phyloP scores from a whole-genome alignment of 2,797 vertebrate genomes.

The Gymnodraco acuticeps region DNA sequence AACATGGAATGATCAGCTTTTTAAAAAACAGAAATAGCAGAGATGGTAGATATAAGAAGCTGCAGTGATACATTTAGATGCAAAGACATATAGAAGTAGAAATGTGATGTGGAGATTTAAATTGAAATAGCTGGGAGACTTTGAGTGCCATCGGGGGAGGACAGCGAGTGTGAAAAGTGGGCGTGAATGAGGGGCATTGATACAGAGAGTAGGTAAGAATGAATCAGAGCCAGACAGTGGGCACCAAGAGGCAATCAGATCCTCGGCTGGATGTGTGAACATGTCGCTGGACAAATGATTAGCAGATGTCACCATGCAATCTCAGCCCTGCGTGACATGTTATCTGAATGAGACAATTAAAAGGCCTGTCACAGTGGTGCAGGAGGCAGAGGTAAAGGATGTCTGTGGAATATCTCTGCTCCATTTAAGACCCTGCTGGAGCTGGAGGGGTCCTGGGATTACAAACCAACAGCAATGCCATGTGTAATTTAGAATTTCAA shows the following conservation, averaged over 20 bases:
- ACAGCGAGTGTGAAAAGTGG: conserved; percentile 36
- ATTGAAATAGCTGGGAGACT: conserved; percentile 48
- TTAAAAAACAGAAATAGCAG: neutral
- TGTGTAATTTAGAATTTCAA: conserved; percentile 13
- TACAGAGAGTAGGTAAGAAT: conserved; percentile 62
- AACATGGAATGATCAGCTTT: conserved; percentile 12
- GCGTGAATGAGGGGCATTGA: conserved; percentile 46
- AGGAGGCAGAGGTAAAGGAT: conserved; percentile 3
- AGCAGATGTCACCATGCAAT: conserved; percentile 53
- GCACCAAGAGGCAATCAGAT: conserved; percentile 26
- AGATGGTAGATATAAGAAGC: conserved; percentile 2
- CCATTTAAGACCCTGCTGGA: conserved; percentile 21
- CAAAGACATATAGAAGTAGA: conserved; percentile 24
- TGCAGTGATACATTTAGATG: conserved; percentile 14
- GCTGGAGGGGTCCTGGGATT: neutral
- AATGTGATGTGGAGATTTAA: conserved; percentile 44
- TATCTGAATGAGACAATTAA: conserved; percentile 64
- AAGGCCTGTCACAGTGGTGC: conserved; percentile 38
- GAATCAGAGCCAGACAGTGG: conserved; percentile 26
- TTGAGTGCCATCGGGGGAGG: conserved; percentile 16
- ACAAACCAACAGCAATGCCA: neutral
- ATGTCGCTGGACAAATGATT: conserved; percentile 62
- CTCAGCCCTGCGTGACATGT: conserved; percentile 38
- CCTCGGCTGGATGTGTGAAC: conserved; percentile 56
- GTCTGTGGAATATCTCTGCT: conserved; percentile 35